These are phyloP conservation scores for Drosophila equinoxialis DNA, from an alignment of 1,140 invertebrate genomes.

Conservation along the genomic window DNA sequence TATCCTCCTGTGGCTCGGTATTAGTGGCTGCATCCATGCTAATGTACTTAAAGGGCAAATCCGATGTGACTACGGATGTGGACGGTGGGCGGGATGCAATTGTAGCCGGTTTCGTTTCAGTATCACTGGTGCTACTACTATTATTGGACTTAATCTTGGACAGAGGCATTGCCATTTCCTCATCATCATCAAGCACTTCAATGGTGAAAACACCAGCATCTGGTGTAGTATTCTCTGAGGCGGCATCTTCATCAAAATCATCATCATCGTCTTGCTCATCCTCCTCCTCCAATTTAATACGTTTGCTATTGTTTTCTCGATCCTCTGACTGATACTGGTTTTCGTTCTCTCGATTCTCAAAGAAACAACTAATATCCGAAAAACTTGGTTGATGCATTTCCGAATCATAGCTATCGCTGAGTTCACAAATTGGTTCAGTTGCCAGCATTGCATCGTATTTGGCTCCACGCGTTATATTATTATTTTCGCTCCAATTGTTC, in stretches of 20 bases:
- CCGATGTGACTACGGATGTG: not conserved
- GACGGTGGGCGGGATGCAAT: conserved; percentile 1
- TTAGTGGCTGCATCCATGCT: conserved; percentile 68
- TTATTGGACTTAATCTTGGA: conserved; percentile 36
- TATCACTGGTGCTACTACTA: conserved; percentile 8
- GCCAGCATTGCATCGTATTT: conserved; percentile 53
- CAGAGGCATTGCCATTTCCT: conserved; percentile 47
- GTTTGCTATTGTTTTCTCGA: conserved; percentile 28
- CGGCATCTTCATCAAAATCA: conserved; percentile 74
- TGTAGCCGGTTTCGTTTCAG: conserved; percentile 27
- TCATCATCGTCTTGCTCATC: conserved; percentile 64
- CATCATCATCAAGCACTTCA: conserved; percentile 70
- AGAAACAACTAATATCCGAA: conserved; percentile 72
- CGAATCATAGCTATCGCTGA: conserved; percentile 72
- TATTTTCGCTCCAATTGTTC: conserved; percentile 62
- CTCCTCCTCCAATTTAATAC: conserved; percentile 47
- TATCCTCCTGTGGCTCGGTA: conserved; percentile 52
- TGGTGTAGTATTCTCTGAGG: conserved; percentile 50
- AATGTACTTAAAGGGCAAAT: conserved; percentile 70
- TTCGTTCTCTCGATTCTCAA: conserved; percentile 54
- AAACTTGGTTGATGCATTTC: conserved; percentile 70
- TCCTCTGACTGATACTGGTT: conserved; percentile 38
- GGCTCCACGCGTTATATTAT: conserved; percentile 45
- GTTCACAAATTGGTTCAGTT: conserved; percentile 69
- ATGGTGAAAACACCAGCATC: conserved; percentile 63